These are phyloP conservation scores for Pollimyrus isidori DNA, from an alignment of 2,113 vertebrate species.

Conservation along the genomic window DNA sequence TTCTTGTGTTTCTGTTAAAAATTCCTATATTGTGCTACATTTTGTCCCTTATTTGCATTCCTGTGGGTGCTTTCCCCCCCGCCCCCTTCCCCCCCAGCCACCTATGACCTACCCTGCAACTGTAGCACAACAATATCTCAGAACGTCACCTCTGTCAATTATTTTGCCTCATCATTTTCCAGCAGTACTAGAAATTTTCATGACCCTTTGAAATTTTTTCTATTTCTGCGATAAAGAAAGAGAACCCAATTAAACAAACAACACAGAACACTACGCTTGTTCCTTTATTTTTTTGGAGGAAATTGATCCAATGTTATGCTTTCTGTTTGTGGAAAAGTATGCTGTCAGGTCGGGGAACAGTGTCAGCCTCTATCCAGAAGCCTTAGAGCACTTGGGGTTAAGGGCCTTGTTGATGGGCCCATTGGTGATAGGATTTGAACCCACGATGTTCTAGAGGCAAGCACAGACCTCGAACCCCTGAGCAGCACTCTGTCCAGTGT, in stretches of 20 bases:
- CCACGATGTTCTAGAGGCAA: background rate
- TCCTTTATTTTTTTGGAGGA: background rate
- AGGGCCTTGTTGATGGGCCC: background rate
- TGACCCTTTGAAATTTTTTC: background rate
- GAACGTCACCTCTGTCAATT: background rate
- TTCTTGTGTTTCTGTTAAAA: background rate
- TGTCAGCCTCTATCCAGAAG: background rate
- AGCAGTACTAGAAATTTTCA: background rate
- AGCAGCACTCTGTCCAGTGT: background rate
- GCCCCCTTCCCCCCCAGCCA: background rate
- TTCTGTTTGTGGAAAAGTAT: background rate
- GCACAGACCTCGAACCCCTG: background rate
- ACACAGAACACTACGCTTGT: background rate
- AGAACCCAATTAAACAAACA: background rate
- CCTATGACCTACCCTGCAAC: background rate
- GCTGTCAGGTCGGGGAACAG: background rate
- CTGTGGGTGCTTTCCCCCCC: background rate
- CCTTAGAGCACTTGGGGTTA: background rate
- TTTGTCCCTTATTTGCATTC: background rate
- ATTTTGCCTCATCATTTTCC: background rate
- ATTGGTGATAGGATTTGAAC: background rate
- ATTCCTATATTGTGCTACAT: background rate
- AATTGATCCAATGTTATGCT: background rate
- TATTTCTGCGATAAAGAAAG: background rate
- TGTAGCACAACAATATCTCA: background rate